Conservation (phyloP, 2,888 invertebrate species). For the Atrina japonica region DNA sequence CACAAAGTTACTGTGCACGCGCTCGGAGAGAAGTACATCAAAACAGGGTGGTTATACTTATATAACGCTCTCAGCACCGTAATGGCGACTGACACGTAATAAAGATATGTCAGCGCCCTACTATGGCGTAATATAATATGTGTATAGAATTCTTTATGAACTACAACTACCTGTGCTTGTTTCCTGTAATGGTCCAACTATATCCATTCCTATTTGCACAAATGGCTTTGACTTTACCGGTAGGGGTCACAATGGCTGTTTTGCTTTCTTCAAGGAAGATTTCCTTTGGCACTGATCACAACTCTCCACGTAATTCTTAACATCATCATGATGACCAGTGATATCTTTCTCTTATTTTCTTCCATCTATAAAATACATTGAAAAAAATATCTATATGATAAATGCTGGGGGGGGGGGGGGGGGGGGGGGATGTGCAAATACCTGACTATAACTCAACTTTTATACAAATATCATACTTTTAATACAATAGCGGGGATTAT, state of each 20-base stretch:
- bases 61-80: no score
- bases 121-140: no score
- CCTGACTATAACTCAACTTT: slow-evolving; percentile 6
- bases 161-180: no score
- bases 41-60: no score
- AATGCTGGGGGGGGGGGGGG: no score
- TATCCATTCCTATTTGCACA: neutral
- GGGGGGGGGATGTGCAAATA: neutral
- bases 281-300: neutral
- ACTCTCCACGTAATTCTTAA: no score
- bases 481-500: slow-evolving; percentile 6
- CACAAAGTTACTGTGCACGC: no score
- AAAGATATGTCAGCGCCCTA: no score
- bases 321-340: neutral
- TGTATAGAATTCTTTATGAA: no score
- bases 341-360: slow-evolving; percentile 12
- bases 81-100: no score
- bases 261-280: slow-evolving; percentile 3
- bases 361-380: slow-evolving; percentile 1
- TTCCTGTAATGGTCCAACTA: no score
- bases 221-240: slow-evolving; percentile 6
- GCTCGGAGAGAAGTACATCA: no score
- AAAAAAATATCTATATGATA: neutral
- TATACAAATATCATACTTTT: neutral
- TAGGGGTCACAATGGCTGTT: neutral